Evolutionary conservation across 2,797 vertebrate genomes (phyloP).

Genomic region (Aphelocoma californica): DNA sequence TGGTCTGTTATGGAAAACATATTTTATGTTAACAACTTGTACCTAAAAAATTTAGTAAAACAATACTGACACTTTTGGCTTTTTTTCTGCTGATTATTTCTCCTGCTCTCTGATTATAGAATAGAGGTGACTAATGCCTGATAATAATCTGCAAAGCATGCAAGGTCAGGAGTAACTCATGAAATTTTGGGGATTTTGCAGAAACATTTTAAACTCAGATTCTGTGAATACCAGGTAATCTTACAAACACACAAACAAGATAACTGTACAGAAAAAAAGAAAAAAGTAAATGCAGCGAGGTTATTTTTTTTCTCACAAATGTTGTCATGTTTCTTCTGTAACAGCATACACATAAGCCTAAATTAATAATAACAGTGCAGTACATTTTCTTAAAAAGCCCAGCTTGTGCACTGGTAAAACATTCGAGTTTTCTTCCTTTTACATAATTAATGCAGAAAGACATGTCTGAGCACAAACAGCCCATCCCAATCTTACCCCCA

Average conservation of each 20-base stretch:
- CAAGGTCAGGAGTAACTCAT: background rate
- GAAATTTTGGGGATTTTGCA: background rate
- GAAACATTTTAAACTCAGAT: background rate
- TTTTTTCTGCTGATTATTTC: background rate
- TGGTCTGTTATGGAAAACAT: background rate
- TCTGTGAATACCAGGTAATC: background rate
- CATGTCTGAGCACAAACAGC: rapidly evolving
- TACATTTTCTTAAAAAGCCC: background rate
- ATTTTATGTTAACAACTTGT: background rate
- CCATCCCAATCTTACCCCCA: background rate
- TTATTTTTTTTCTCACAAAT: background rate
- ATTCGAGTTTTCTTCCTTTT: background rate
- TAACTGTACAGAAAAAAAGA: background rate
- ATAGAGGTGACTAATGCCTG: background rate
- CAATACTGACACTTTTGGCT: background rate
- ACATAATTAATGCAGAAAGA: background rate
- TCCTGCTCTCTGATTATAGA: background rate
- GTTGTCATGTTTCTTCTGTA: background rate
- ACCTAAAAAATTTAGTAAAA: background rate
- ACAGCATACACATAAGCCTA: background rate
- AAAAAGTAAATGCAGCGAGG: background rate
- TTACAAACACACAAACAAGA: background rate
- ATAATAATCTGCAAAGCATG: background rate
- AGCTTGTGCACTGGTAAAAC: background rate
- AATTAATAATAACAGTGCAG: background rate